A percentile compares a stretch with the other conserved stretches of the same genome.
phyloP scores from a whole-genome alignment of 2,888 invertebrate genomes.

The Oligia latruncula region DNA sequence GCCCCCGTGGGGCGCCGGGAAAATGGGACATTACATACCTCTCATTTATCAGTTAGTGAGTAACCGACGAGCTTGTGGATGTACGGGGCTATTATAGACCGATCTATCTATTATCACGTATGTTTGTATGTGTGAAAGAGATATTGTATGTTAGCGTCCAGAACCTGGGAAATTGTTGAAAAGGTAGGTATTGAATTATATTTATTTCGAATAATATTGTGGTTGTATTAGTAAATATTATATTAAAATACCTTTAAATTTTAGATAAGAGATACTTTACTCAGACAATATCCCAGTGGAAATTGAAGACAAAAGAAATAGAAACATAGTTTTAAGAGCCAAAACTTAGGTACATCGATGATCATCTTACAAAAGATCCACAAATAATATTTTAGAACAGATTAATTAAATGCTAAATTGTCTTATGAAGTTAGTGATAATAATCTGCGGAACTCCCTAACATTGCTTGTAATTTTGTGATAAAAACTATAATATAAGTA shows the following conservation, averaged over 20 bases:
- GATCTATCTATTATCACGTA: background rate
- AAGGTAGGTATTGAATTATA: background rate
- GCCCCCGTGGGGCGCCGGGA: conserved; percentile 58
- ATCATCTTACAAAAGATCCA: background rate
- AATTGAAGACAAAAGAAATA: background rate
- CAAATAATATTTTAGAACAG: background rate
- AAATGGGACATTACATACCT: conserved; percentile 68
- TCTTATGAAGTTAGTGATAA: background rate
- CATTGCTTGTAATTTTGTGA: background rate
- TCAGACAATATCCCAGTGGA: background rate
- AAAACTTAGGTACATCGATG: background rate
- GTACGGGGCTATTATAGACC: conserved; percentile 2
- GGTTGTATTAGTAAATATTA: background rate
- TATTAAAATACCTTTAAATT: background rate
- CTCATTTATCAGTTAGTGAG: conserved; percentile 62
- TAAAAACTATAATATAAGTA: background rate
- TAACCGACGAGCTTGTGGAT: conserved; percentile 34
- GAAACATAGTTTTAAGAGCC: background rate
- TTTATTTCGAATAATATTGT: background rate
- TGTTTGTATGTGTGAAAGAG: background rate
- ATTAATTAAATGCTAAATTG: background rate
- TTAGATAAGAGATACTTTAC: background rate
- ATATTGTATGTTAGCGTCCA: background rate
- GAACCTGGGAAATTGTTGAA: background rate
- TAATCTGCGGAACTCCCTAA: background rate